These are phyloP conservation scores for Drosophila mayri DNA, from an alignment of 1,140 invertebrate species.

Conservation along the genomic window DNA sequence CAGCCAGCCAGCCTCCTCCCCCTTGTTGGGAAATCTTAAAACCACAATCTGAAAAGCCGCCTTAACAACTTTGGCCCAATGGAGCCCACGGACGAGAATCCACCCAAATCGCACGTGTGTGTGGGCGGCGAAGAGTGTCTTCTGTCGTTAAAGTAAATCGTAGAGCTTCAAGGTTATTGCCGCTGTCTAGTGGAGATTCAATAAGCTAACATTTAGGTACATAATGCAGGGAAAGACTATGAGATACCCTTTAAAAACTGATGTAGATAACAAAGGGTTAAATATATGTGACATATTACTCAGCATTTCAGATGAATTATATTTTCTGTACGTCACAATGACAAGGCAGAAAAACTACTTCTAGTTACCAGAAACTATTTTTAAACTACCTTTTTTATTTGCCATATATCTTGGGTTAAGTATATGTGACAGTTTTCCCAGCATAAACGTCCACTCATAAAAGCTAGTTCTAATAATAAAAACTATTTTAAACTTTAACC, in stretches of 20 bases:
- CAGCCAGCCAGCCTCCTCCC: no score
- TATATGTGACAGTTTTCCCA: constrained; percentile 11
- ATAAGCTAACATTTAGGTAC: constrained; percentile 23
- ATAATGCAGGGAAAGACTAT: neutral
- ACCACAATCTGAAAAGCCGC: constrained; percentile 58
- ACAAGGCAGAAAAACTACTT: neutral
- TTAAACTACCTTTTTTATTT: neutral
- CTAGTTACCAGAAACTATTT: neutral
- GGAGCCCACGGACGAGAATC: constrained; percentile 36
- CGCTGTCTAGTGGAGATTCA: constrained; percentile 42
- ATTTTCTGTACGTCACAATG: neutral
- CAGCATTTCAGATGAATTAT: neutral
- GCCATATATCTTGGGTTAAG: neutral
- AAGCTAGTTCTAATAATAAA: neutral
- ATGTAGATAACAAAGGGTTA: neutral
- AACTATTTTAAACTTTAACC: neutral
- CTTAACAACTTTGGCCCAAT: constrained; percentile 56
- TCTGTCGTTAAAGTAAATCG: constrained; percentile 29
- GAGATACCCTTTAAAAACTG: neutral
- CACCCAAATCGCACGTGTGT: constrained; percentile 49
- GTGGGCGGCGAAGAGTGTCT: constrained; percentile 25
- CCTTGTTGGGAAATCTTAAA: constrained; percentile 47
- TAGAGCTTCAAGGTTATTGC: constrained; percentile 41
- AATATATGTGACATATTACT: neutral
- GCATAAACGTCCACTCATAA: neutral